Percentiles rank a stretch among this genome's conserved stretches.
Evolutionary conservation across 2,797 vertebrate species (phyloP).

Genomic region (Astyanax mexicanus): DNA sequence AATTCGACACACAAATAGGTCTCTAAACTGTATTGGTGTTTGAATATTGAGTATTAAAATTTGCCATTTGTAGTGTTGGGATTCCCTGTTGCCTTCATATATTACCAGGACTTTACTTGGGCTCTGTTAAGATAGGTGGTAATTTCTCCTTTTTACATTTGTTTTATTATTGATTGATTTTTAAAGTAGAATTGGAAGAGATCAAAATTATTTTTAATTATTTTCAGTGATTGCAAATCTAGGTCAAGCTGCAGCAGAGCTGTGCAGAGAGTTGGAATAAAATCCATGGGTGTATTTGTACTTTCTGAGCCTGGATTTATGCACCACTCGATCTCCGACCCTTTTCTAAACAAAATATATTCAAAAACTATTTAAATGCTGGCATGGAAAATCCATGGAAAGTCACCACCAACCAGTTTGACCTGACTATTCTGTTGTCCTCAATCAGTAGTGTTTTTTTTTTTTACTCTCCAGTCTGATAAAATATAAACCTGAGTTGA

Average conservation of each 20-base stretch:
- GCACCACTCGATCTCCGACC: no score
- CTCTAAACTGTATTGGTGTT: conserved; percentile 23
- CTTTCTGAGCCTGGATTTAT: no score
- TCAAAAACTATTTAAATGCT: background rate
- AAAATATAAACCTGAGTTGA: background rate
- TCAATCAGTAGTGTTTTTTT: background rate
- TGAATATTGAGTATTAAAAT: conserved; percentile 47
- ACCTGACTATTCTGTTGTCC: background rate
- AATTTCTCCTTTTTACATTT: no score
- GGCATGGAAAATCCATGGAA: background rate
- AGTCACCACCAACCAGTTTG: background rate
- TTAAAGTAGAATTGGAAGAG: no score
- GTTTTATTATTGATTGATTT: no score
- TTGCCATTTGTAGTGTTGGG: conserved; percentile 16
- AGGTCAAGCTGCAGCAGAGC: no score
- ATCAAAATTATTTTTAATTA: no score
- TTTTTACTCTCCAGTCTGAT: background rate
- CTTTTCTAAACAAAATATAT: background rate
- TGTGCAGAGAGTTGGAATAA: no score
- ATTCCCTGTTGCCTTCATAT: conserved; percentile 39
- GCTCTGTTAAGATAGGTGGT: conserved; percentile 25
- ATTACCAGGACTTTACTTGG: conserved; percentile 1
- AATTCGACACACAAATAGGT: background rate
- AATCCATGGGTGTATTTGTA: no score
- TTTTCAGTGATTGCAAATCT: no score